Evolutionary conservation across 2,113 vertebrate genomes (phyloP), one percentile per base, ranked within the genome.

Genomic region (Nicator chloris): DNA sequence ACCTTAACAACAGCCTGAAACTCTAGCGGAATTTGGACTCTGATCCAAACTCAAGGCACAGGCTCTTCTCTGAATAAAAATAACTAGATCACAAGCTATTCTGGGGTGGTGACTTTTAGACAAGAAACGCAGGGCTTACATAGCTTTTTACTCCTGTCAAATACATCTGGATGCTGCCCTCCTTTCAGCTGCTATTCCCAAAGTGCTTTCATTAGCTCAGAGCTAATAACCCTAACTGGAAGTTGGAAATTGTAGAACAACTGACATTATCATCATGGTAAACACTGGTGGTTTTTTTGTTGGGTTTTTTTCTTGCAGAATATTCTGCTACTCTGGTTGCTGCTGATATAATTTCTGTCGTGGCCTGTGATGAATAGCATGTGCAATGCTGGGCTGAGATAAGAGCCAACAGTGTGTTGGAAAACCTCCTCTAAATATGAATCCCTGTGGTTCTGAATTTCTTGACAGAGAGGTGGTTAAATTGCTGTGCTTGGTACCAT

Each of bases 1-100:
- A 95, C 90, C 90, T 81, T 95, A 96, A 96, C 75, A 91, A 53
- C 81, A 81, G 72, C 30, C 68, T 77, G 82, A 86, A 94, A 44
- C 88, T 76, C 56, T 61, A 56, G 26, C 1, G 76, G 92, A 96
- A 92, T 96, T 94, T 94, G 61, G 72, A 92, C 77, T 93, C 3
- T 0, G 64, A 78, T 95, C 93, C 94, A 96, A 95, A 81, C 35
- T 70, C 60, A 83, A 79, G 80, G 92, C 90, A 88, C 95, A 90
- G 69, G 72, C 88, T 93, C 93, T 68, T 75, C 92, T 90, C 56
- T 88, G 82, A 94, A 95, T 92, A 96, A 97, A 96, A 96, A 94
- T 93, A 96, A 90, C 92, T 88, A 60, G 79, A 83, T 88, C 82
- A 94, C 75, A 95, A 90, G 88, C 92, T 96, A 96, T 95, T 97